Evolutionary conservation across 2,113 vertebrate species (phyloP).

Genomic region (Urocitellus parryii): DNA sequence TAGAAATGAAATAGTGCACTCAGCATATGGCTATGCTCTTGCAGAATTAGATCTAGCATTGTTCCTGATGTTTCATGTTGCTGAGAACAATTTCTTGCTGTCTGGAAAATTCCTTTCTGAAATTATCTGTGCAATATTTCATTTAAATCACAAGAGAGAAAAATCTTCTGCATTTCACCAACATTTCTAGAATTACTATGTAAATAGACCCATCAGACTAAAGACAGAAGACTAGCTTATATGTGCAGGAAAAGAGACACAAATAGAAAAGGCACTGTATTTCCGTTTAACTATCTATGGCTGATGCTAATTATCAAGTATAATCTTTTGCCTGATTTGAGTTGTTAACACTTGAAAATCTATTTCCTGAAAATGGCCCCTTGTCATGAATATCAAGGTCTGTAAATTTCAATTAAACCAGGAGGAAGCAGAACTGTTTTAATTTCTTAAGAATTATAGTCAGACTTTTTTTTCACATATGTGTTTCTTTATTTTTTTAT

Average conservation of each 20-base stretch:
- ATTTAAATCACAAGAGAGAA: slow-evolving; percentile 51
- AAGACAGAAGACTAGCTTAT: slow-evolving; percentile 11
- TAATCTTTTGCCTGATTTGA: slow-evolving; percentile 55
- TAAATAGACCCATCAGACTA: slow-evolving; percentile 41
- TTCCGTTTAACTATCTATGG: background rate
- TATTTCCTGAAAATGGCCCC: slow-evolving; percentile 49
- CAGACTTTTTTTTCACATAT: background rate
- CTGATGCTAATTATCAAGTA: slow-evolving; percentile 45
- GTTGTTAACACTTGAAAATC: slow-evolving; percentile 59
- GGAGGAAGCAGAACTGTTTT: background rate
- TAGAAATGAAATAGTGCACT: slow-evolving; percentile 48
- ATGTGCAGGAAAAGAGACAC: background rate
- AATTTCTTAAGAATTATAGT: slow-evolving; percentile 35
- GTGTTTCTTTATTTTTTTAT: background rate
- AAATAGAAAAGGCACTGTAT: background rate
- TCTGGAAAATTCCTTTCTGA: slow-evolving; percentile 56
- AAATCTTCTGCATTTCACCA: background rate
- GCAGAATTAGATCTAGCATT: slow-evolving; percentile 29
- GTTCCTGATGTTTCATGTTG: slow-evolving; percentile 27
- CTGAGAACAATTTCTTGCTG: slow-evolving; percentile 45
- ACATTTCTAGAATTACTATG: slow-evolving; percentile 24
- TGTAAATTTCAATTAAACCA: slow-evolving; percentile 50
- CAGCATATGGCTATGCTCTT: background rate
- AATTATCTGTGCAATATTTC: slow-evolving; percentile 61
- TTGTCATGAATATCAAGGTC: slow-evolving; percentile 50